Evolutionary conservation across 2,113 vertebrate species (phyloP), one percentile per base, ranked within the genome.

Genomic region (Rhynchomys soricoides): DNA sequence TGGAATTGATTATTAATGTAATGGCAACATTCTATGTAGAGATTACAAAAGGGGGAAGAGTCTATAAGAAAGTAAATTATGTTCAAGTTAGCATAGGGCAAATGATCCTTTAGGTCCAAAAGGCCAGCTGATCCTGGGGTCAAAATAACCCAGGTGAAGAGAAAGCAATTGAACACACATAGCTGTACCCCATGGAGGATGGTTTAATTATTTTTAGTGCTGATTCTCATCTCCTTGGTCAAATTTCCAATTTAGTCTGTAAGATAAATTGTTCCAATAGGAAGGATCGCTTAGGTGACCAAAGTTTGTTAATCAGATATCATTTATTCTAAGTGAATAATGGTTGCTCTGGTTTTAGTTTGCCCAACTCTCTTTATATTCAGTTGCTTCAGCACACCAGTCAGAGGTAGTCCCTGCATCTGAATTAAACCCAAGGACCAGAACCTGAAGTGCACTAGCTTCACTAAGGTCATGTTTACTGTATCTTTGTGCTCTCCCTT

Each of bases 401-500:
- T 29, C 26, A 74, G 68, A 64, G 31, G 52, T 24, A 29, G 57
- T 43, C 71, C 81, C 79, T 92, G 19, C 81, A 48, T 45, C 31
- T 21, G 29, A 57, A 64, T 48, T 22, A 75, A 79, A 77, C 13
- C 3, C 52, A 37, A 81, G 73, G 52, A 48, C 12, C 1, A 48
- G 59, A 45, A 43, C 17, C 21, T 16, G 37, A 71, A 85, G 26
- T 24, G 40, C 2, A 19, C 15, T 48, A 8, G 43, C 5, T 24
- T n/a, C 13, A 10, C 37, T 0, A 13, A 70, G 57, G 5, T 50
- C 15, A 16, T 26, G 0, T 29, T 34, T 21, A 0, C 17, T 1
- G 0, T 34, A 0, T 2, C 55, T 34, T 55, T 55, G 19, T 43
- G 29, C 3, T 48, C 29, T 52, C 0, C 17, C 2, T 82, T 62